Percentiles rank a stretch among this genome's conserved stretches.
Conservation (phyloP, 2,113 vertebrate genomes). For the Chloropsis cyanopogon region DNA sequence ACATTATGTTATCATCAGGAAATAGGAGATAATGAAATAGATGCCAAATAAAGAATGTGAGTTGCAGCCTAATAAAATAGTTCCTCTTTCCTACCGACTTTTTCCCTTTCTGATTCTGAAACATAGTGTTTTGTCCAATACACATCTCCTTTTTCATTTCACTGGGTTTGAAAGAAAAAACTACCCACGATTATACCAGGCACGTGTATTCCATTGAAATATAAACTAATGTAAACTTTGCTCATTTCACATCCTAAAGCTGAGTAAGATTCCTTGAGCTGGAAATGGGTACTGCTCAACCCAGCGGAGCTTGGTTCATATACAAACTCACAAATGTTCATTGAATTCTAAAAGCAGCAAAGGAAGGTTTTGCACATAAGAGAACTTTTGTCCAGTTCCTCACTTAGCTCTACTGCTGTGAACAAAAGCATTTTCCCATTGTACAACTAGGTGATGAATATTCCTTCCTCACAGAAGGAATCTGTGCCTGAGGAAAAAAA, state of each 20-base stretch:
- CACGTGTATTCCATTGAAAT: background rate
- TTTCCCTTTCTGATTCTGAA: constrained; percentile 38
- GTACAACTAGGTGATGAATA: background rate
- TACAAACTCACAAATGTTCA: background rate
- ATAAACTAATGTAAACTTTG: background rate
- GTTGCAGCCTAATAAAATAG: constrained; percentile 21
- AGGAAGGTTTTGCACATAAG: background rate
- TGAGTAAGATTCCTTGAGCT: background rate
- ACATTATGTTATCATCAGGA: constrained; percentile 69
- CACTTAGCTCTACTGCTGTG: background rate
- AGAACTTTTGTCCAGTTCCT: background rate
- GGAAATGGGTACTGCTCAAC: background rate
- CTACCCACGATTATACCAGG: background rate
- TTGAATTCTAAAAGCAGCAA: background rate
- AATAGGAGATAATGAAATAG: constrained; percentile 71
- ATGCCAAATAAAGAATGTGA: constrained; percentile 12
- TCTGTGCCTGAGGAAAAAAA: background rate
- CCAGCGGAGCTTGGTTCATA: background rate
- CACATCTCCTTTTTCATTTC: background rate
- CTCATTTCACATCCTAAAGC: background rate
- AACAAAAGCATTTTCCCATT: background rate
- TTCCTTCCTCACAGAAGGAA: background rate
- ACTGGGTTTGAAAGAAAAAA: background rate
- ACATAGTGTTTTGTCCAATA: background rate
- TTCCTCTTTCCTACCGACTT: constrained; percentile 44